Evolutionary conservation across 2,113 vertebrate species (phyloP).

Genomic region (Ariopsis seemanni): DNA sequence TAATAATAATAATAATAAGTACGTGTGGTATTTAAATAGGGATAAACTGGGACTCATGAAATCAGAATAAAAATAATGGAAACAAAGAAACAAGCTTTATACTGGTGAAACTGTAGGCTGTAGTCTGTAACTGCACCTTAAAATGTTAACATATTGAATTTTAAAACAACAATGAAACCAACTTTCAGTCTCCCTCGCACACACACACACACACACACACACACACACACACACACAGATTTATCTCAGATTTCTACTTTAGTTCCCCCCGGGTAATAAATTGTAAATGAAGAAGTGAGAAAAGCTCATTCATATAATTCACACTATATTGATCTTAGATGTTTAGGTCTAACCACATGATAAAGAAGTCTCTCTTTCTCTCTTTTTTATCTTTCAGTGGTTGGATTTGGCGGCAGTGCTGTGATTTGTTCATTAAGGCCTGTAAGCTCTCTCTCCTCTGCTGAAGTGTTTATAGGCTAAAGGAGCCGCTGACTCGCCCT

Average conservation of each 20-base stretch:
- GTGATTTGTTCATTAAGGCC: constrained; percentile 18
- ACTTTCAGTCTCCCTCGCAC: not conserved
- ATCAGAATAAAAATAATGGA: not conserved
- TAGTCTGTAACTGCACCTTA: not conserved
- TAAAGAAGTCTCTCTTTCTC: not conserved
- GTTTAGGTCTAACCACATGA: not conserved
- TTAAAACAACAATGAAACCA: not conserved
- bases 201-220: not conserved
- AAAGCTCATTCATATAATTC: not conserved
- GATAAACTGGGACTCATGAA: not conserved
- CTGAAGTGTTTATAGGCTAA: constrained; percentile 45
- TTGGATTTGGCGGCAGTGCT: not conserved
- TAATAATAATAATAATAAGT: not conserved
- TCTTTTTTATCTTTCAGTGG: no score
- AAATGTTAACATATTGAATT: not conserved
- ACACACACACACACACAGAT: not conserved
- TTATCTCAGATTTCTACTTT: not conserved
- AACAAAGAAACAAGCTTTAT: not conserved
- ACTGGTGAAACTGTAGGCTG: not conserved
- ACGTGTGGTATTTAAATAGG: not conserved
- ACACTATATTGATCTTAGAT: not conserved
- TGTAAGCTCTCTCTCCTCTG: not conserved
- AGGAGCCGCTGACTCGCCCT: constrained; percentile 13
- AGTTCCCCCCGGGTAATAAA: not conserved
- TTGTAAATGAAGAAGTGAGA: not conserved